Evolutionary conservation across 1,140 invertebrate genomes (phyloP), one percentile per base, ranked within the genome.

Genomic region (Aphaenogaster ashmeadi): DNA sequence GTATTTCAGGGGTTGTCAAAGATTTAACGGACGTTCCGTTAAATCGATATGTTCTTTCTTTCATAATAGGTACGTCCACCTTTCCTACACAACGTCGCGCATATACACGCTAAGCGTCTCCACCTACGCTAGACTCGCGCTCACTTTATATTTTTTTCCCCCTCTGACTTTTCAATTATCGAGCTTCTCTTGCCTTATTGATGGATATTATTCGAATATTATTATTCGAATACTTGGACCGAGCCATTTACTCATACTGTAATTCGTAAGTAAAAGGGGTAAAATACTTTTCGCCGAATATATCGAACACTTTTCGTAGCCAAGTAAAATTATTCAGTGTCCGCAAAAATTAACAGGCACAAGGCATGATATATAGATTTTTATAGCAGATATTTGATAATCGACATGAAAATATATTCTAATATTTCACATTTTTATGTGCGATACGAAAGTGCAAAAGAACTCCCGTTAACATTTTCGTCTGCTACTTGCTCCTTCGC

Each of bases 1-100:
- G 80, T 21, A 54, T 84, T 84, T 74, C 69, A 84, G 41, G 38
- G 67, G 2, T 84, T 84, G 80, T 84, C 69, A 60, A 60, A 84
- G 69, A 74, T 84, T 84, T 60, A 74, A 84, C n/a, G 54, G 69
- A 60, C 54, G 6, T 74, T 58, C 67, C 41, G 54, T 74, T 84
- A 62, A 84, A 84, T 74, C 80, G 69, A 84, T 84, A 84, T 3
- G 18, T 50, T 50, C 69, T 36, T 74, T 74, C 67, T 47, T 72
- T 72, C 38, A 47, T 36, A 71, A 60, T 44, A 69, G 18, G 44
- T 84, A 84, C 27, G 54, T 83, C 27, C 18, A 72, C 54, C 67
- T 81, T 38, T 71, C 15, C 21, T 38, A 13, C 8, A 52, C 33
- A 54, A 1, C 15, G 44, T 36, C 8, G 7, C 41, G 27, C 21